phyloP scores from a whole-genome alignment of 2,888 invertebrate species.

The Ormyrus labotus region DNA sequence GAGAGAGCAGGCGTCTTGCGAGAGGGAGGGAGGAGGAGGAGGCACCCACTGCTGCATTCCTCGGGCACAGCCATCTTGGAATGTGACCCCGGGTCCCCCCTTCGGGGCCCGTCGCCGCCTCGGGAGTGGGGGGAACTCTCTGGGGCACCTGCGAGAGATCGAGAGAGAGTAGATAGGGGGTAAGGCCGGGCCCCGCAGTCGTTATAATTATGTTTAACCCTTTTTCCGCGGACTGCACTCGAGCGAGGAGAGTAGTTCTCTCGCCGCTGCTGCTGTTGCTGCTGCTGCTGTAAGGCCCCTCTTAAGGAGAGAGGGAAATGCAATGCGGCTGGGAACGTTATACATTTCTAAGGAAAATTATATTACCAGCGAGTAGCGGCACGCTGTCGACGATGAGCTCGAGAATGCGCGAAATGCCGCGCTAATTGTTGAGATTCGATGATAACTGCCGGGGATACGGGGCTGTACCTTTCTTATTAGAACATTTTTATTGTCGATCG shows the following conservation, averaged over 20 bases:
- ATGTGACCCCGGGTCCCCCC: conserved; percentile 75
- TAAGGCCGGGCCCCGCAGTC: conserved; percentile 22
- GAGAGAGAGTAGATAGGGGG: conserved; percentile 6
- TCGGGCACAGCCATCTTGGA: conserved; percentile 76
- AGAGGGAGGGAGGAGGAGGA: conserved; percentile 71
- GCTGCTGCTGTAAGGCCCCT: too few relatives aligned
- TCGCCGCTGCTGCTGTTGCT: too few relatives aligned
- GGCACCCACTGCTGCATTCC: conserved; percentile 75
- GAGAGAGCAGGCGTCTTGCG: conserved; percentile 65
- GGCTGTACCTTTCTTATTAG: too few relatives aligned
- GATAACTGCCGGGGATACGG: too few relatives aligned
- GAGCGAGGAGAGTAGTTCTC: neutral
- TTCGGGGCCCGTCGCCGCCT: conserved; percentile 53
- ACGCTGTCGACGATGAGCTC: too few relatives aligned
- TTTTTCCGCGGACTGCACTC: conserved; percentile 37
- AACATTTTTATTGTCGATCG: too few relatives aligned
- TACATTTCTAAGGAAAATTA: conserved; percentile 35
- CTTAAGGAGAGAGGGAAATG: neutral
- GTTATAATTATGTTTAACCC: conserved; percentile 47
- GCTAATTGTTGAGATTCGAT: too few relatives aligned
- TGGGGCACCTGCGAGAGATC: conserved; percentile 33
- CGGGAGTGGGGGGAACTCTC: conserved; percentile 16
- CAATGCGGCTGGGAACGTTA: conserved; percentile 10
- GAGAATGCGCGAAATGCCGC: too few relatives aligned
- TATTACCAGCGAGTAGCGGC: neutral